phyloP scores from a whole-genome alignment of 2,797 vertebrate species.

The Ceryle rudis region DNA sequence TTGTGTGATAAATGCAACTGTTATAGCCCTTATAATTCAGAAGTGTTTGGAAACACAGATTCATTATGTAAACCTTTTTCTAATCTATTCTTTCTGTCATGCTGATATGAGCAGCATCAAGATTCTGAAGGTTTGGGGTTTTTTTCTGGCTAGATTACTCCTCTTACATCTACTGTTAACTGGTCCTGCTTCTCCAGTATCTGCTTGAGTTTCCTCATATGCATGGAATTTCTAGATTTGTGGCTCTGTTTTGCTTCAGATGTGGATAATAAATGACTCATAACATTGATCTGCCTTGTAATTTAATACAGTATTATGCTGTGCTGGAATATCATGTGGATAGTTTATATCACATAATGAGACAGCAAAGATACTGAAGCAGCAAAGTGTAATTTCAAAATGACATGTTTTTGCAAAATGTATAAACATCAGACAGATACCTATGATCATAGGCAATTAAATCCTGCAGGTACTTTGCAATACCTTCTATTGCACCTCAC shows the following conservation, averaged over 20 bases:
- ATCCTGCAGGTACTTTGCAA: background rate
- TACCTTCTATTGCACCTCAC: background rate
- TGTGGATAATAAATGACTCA: constrained; percentile 39
- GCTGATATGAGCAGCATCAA: background rate
- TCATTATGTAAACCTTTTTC: background rate
- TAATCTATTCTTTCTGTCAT: background rate
- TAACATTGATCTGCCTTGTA: background rate
- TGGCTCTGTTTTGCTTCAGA: background rate
- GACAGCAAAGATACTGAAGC: background rate
- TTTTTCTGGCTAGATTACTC: background rate
- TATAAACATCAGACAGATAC: constrained; percentile 27
- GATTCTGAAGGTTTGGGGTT: background rate
- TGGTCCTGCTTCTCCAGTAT: background rate
- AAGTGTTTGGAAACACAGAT: background rate
- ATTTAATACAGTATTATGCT: background rate
- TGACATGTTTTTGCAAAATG: background rate
- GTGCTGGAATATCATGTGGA: background rate
- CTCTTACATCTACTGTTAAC: background rate
- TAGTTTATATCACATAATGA: background rate
- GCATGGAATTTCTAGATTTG: background rate
- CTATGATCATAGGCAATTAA: constrained; percentile 12
- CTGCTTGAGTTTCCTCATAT: background rate
- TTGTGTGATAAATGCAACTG: background rate
- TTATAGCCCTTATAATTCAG: background rate
- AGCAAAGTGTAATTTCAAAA: constrained; percentile 12